Evolutionary conservation across 2,888 invertebrate species (phyloP).

Genomic region (Hartigia nigra): DNA sequence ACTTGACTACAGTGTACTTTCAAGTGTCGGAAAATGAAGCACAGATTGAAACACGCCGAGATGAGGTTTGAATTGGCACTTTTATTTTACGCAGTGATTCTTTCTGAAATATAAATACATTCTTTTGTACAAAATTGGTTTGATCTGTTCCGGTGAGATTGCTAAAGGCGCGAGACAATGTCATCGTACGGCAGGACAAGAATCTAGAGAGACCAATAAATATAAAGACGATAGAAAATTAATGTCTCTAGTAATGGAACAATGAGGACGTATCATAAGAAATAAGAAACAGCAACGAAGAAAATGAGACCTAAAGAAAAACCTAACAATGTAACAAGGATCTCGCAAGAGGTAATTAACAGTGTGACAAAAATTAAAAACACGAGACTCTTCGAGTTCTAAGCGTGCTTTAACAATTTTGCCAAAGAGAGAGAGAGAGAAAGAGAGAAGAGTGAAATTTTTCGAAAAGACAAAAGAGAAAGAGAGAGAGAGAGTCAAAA

Average conservation of each 20-base stretch:
- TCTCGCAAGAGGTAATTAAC: constrained; percentile 18
- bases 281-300: constrained; percentile 7
- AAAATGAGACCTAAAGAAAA: neutral
- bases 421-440: neutral
- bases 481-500: neutral
- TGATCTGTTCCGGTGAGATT: constrained; percentile 43
- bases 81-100: constrained; percentile 53
- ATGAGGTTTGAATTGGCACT: constrained; percentile 57
- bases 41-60: constrained; percentile 32
- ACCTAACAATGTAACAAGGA: constrained; percentile 16
- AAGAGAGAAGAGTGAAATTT: neutral
- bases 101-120: constrained; percentile 43
- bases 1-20: neutral
- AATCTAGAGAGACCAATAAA: neutral
- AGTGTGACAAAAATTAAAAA: constrained; percentile 21
- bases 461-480: neutral
- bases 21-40: constrained; percentile 5
- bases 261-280: constrained; percentile 4
- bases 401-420: neutral
- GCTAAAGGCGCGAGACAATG: constrained; percentile 12
- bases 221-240: constrained; percentile 15
- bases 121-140: constrained; percentile 36
- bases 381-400: constrained; percentile 13
- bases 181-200: neutral
- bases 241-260: constrained; percentile 7